Evolutionary conservation across 2,113 vertebrate genomes (phyloP).

Genomic region (Clarias macrocephalus): DNA sequence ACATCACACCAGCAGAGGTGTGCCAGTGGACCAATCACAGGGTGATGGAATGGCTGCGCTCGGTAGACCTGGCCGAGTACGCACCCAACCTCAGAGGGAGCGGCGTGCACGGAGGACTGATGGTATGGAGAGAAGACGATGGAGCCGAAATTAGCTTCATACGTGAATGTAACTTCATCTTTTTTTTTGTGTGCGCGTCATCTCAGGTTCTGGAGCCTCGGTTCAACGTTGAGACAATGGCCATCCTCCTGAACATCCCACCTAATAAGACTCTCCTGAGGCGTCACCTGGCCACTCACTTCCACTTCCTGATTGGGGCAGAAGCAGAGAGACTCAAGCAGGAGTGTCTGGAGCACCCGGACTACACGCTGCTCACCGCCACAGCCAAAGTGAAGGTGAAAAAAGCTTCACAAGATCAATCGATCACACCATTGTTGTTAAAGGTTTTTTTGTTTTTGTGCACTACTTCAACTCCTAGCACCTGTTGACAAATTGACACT

Average conservation of each 20-base stretch:
- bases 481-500: too few relatives aligned
- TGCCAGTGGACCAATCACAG: slow-evolving; percentile 97
- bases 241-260: slow-evolving; percentile 93
- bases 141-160: neutral
- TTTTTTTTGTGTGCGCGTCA: neutral
- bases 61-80: slow-evolving; percentile 92
- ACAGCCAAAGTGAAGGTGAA: slow-evolving; percentile 93
- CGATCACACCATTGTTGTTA: too few relatives aligned
- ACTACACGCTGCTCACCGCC: slow-evolving; percentile 88
- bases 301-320: slow-evolving; percentile 88
- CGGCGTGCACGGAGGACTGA: slow-evolving; percentile 92
- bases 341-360: slow-evolving; percentile 87
- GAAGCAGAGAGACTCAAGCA: slow-evolving; percentile 90
- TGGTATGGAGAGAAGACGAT: slow-evolving; percentile 75
- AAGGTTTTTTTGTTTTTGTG: too few relatives aligned
- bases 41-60: slow-evolving; percentile 98
- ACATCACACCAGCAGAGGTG: slow-evolving; percentile 83
- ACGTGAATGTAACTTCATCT: too few relatives aligned
- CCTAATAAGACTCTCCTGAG: slow-evolving; percentile 91
- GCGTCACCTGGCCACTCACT: slow-evolving; percentile 93
- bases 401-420: neutral
- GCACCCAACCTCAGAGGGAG: slow-evolving; percentile 95
- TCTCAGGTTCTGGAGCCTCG: slow-evolving; percentile 90
- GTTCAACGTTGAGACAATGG: slow-evolving; percentile 95
- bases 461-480: too few relatives aligned